Conservation (phyloP, 2,888 invertebrate genomes). For the Corbicula japonica region DNA sequence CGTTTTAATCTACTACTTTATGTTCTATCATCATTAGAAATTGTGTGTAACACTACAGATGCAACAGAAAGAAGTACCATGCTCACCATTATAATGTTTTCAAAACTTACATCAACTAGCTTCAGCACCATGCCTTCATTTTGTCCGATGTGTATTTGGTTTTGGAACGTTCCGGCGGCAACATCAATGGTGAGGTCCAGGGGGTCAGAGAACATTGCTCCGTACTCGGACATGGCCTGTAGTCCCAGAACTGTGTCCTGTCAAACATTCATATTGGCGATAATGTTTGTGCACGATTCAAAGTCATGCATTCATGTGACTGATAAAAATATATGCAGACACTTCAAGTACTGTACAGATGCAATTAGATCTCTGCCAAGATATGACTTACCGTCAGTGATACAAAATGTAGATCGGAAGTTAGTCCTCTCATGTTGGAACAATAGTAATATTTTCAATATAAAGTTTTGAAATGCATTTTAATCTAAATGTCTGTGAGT, state of each 20-base stretch:
- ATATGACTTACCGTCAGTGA: background rate
- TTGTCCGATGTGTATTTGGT: conserved; percentile 43
- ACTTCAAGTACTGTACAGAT: background rate
- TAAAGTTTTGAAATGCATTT: background rate
- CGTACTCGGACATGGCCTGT: conserved; percentile 56
- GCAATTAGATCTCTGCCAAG: background rate
- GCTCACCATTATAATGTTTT: background rate
- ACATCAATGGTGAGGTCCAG: conserved; percentile 51
- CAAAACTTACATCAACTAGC: conserved; percentile 47
- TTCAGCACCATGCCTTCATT: conserved; percentile 59
- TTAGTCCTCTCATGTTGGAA: background rate
- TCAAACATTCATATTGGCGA: background rate
- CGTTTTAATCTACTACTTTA: too few species aligned
- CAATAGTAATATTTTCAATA: background rate
- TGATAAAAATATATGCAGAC: background rate
- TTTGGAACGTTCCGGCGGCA: conserved; percentile 42
- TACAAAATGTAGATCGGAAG: background rate
- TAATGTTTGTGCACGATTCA: background rate
- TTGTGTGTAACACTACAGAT: too few species aligned
- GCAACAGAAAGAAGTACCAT: too few species aligned
- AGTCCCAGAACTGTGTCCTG: conserved; percentile 62
- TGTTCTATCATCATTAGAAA: too few species aligned
- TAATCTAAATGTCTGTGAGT: background rate
- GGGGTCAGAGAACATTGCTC: conserved; percentile 23
- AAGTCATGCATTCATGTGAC: background rate